These are phyloP conservation scores for Acyrthosiphon pisum DNA, from an alignment of 1,140 invertebrate genomes.

Conservation along the genomic window DNA sequence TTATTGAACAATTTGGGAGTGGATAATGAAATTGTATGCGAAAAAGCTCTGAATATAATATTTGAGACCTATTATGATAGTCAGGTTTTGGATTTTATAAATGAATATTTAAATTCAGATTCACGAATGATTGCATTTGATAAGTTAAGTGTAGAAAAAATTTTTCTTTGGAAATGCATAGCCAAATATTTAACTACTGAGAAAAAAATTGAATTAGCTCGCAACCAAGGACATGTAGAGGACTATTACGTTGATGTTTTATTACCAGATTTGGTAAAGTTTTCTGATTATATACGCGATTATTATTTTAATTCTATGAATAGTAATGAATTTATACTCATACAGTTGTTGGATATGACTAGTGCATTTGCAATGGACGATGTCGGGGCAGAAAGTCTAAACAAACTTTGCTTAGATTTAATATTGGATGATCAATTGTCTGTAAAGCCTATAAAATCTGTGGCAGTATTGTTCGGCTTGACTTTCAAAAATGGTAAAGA, in stretches of 20 bases:
- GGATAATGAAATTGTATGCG: slow-evolving; percentile 36
- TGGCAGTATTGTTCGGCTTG: slow-evolving; percentile 8
- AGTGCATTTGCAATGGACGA: slow-evolving; percentile 30
- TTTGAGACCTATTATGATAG: slow-evolving; percentile 45
- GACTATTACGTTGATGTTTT: slow-evolving; percentile 39
- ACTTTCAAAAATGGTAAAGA: slow-evolving; percentile 13
- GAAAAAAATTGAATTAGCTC: slow-evolving; percentile 37
- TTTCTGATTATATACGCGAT: slow-evolving; percentile 45
- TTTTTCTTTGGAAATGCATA: slow-evolving; percentile 50
- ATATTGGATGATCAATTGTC: background rate
- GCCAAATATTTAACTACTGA: slow-evolving; percentile 43
- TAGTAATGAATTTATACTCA: slow-evolving; percentile 41
- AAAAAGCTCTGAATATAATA: slow-evolving; percentile 31
- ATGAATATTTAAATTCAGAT: background rate
- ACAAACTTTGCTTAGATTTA: slow-evolving; percentile 44
- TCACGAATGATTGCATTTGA: slow-evolving; percentile 35
- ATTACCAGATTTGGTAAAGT: slow-evolving; percentile 38
- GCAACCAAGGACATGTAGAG: background rate
- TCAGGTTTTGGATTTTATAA: slow-evolving; percentile 33
- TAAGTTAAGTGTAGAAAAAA: slow-evolving; percentile 24
- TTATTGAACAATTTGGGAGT: slow-evolving; percentile 11
- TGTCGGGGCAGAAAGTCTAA: slow-evolving; percentile 7
- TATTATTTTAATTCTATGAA: slow-evolving; percentile 35
- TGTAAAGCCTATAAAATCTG: slow-evolving; percentile 12
- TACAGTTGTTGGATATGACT: slow-evolving; percentile 41